phyloP scores from a whole-genome alignment of 1,140 invertebrate species.

The Pogonognathellus flavescens region DNA sequence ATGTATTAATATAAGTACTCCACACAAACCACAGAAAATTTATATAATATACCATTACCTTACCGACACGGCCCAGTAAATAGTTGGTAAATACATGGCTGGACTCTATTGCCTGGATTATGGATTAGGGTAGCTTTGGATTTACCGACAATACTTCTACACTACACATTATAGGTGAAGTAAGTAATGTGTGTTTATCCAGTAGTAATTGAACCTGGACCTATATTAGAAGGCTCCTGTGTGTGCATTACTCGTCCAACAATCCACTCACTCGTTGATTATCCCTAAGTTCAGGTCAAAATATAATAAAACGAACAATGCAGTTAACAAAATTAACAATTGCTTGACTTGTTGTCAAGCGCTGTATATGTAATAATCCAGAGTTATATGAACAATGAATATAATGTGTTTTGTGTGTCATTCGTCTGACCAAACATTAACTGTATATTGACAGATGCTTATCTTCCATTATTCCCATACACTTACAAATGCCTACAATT shows the following conservation, averaged over 20 bases:
- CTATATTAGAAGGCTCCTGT: constrained; percentile 40
- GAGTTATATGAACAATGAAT: no score
- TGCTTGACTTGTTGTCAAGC: constrained; percentile 12
- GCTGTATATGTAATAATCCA: not conserved
- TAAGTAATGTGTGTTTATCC: constrained; percentile 59
- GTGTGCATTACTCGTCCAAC: not conserved
- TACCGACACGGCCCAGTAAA: no score
- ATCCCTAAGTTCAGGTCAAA: not conserved
- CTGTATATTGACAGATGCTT: constrained; percentile 24
- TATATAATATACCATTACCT: no score
- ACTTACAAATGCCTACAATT: no score
- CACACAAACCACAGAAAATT: no score
- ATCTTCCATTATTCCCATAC: not conserved
- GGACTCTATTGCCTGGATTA: not conserved
- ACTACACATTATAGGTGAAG: constrained; percentile 25
- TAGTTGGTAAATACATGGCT: not conserved
- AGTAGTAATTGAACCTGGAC: constrained; percentile 58
- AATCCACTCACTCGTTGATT: not conserved
- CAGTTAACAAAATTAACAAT: constrained; percentile 17
- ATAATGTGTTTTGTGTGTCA: not conserved
- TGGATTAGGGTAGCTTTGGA: no score
- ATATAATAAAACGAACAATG: not conserved
- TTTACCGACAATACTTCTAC: not conserved
- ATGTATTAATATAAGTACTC: no score
- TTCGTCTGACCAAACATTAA: not conserved